Evolutionary conservation across 2,888 invertebrate species (phyloP), one percentile per base, ranked within the genome.

Genomic region (Melikaiella ostensackeni): DNA sequence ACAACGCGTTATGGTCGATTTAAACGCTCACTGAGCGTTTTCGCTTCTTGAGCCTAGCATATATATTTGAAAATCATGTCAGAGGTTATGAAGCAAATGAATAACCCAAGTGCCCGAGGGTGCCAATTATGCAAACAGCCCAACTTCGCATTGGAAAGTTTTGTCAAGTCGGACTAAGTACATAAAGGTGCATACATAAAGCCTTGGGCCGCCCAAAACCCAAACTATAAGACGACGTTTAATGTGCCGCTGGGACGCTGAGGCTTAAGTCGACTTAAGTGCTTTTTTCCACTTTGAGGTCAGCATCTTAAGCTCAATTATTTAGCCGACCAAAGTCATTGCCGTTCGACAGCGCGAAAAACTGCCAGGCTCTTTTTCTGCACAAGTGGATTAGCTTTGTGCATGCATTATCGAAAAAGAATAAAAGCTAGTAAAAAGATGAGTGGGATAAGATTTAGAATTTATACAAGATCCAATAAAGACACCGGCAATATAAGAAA

Each of bases 191-290:
- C 35, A 38, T 87, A 87, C 86, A 87, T 85, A 88, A 86, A 86
- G 84, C 86, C 85, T 61, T 11, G 11, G 84, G 85, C 85, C 81
- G 78, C 79, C 77, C 82, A 81, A 84, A 86, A 86, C 86, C 86
- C 27, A 66, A 50, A 66, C 66, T 66, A 64, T 50, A 87, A 88
- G 88, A 86, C 87, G 84, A 88, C 87, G 83, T 83, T 75, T 61
- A 66, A 80, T 81, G 74, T 79, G 79, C 81, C 77, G 79, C 50
- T 57, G 81, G 84, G 82, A 74, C 81, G 80, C 82, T 87, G 85
- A 86, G 85, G 86, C 85, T 83, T 86, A 86, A 87, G 87, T 86
- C 87, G 84, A 86, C 86, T 87, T 87, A 88, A 87, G 84, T 84
- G 84, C 79, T 82, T 81, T 80, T 77, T 55, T 35, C n/a, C 63